phyloP scores from a whole-genome alignment of 1,140 invertebrate species.

The Platorchestia sp. region DNA sequence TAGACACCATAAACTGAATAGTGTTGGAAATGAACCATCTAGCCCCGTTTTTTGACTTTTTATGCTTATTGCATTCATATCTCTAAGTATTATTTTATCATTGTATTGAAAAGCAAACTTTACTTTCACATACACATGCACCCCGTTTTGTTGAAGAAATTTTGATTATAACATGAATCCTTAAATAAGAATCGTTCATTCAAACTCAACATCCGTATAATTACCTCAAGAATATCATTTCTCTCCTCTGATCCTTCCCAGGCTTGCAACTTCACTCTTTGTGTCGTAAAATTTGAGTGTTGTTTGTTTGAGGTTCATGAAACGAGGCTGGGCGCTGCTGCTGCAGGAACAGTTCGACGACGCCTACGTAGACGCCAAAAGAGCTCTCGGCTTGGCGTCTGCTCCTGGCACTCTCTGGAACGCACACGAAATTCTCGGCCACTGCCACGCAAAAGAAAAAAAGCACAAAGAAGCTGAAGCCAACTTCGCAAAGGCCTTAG shows the following conservation, averaged over 20 bases:
- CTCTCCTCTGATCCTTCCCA: not conserved
- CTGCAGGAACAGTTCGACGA: slow-evolving; percentile 60
- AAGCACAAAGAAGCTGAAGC: slow-evolving; percentile 59
- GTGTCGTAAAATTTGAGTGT: not conserved
- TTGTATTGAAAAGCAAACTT: not conserved
- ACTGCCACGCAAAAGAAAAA: slow-evolving; percentile 53
- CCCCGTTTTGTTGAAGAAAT: no score
- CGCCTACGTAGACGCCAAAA: slow-evolving; percentile 59
- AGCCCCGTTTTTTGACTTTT: not conserved
- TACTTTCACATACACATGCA: not conserved
- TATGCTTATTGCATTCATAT: not conserved
- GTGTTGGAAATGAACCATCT: not conserved
- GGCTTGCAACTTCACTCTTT: not conserved
- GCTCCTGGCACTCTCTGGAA: slow-evolving; percentile 62
- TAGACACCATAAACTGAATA: not conserved
- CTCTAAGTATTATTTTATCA: not conserved
- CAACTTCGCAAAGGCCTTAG: slow-evolving; percentile 60
- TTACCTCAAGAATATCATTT: not conserved
- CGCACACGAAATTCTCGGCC: slow-evolving; percentile 61
- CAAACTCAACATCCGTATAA: not conserved
- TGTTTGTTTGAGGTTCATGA: slow-evolving; percentile 59
- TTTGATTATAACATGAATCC: not conserved
- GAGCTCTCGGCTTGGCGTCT: slow-evolving; percentile 56
- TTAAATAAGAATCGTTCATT: not conserved
- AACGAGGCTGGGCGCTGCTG: slow-evolving; percentile 62